Conservation (phyloP, 2,797 vertebrate species). For the Sebastes vulpes region DNA sequence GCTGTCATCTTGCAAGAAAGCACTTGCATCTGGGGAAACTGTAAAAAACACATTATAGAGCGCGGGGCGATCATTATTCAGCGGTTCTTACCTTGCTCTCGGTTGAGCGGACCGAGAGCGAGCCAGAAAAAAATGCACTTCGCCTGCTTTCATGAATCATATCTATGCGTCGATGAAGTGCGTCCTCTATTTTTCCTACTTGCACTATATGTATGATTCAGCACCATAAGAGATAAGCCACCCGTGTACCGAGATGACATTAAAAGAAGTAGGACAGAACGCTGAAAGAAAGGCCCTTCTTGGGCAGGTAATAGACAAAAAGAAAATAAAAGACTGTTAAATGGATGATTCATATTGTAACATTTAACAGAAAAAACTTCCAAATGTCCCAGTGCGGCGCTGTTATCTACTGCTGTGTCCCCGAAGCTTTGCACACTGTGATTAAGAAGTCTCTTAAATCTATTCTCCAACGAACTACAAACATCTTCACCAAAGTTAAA, state of each 20-base stretch:
- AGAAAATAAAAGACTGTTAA: constrained; percentile 32
- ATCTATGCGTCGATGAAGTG: constrained; percentile 42
- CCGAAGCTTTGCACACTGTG: constrained; percentile 35
- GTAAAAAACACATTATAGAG: constrained; percentile 38
- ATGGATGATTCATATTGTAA: constrained; percentile 53
- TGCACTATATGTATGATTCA: constrained; percentile 39
- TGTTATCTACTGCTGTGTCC: constrained; percentile 49
- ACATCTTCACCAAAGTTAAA: constrained; percentile 39
- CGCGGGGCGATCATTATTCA: constrained; percentile 40
- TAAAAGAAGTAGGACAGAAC: constrained; percentile 1
- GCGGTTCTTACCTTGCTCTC: neutral
- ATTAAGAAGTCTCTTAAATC: constrained; percentile 59
- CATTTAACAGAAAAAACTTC: constrained; percentile 35
- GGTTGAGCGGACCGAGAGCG: constrained; percentile 7
- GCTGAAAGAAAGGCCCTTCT: constrained; percentile 11
- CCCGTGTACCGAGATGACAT: constrained; percentile 3
- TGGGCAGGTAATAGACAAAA: constrained; percentile 21
- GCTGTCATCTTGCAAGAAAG: constrained; percentile 42
- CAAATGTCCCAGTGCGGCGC: constrained; percentile 15
- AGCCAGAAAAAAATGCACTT: constrained; percentile 30
- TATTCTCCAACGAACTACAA: constrained; percentile 35
- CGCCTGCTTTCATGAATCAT: constrained; percentile 51
- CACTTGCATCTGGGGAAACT: constrained; percentile 10
- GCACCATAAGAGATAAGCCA: constrained; percentile 39
- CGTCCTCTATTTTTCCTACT: constrained; percentile 48